phyloP scores from a whole-genome alignment of 1,140 invertebrate species.

The Eulimnadia texana region DNA sequence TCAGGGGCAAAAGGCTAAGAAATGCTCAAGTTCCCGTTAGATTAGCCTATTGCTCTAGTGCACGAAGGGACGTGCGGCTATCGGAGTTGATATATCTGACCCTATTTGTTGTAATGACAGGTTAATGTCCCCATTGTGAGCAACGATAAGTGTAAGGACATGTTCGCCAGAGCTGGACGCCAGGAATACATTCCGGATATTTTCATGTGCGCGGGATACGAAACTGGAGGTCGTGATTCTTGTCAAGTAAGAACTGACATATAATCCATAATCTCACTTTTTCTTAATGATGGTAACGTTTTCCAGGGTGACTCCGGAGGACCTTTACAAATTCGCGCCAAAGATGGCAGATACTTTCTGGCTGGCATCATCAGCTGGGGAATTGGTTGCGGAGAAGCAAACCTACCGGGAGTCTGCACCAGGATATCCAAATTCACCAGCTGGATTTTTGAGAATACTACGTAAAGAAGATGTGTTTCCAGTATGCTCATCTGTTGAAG shows the following conservation, averaged over 20 bases:
- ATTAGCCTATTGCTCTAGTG: no score
- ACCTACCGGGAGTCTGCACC: conserved; percentile 82
- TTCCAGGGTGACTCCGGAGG: conserved; percentile 81
- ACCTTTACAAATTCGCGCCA: conserved; percentile 72
- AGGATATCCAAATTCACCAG: conserved; percentile 89
- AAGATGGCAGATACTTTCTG: conserved; percentile 75
- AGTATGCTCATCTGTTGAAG: neutral
- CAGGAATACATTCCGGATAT: conserved; percentile 88
- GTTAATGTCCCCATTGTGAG: conserved; percentile 85
- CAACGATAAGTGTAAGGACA: conserved; percentile 78
- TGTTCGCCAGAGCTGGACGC: conserved; percentile 75
- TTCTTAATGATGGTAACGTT: no score
- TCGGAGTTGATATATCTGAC: no score
- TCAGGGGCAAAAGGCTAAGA: no score
- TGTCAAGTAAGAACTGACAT: conserved; percentile 54
- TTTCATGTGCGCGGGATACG: conserved; percentile 83
- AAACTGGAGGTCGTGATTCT: conserved; percentile 75
- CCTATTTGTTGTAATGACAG: conserved; percentile 31
- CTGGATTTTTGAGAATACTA: conserved; percentile 79
- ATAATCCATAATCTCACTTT: no score
- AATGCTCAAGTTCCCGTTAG: no score
- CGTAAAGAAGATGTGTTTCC: conserved; percentile 29
- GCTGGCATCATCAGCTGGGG: conserved; percentile 94
- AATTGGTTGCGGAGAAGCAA: conserved; percentile 83
- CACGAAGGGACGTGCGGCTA: no score